phyloP scores from a whole-genome alignment of 2,888 invertebrate genomes.

The Cheilosia vulpina region DNA sequence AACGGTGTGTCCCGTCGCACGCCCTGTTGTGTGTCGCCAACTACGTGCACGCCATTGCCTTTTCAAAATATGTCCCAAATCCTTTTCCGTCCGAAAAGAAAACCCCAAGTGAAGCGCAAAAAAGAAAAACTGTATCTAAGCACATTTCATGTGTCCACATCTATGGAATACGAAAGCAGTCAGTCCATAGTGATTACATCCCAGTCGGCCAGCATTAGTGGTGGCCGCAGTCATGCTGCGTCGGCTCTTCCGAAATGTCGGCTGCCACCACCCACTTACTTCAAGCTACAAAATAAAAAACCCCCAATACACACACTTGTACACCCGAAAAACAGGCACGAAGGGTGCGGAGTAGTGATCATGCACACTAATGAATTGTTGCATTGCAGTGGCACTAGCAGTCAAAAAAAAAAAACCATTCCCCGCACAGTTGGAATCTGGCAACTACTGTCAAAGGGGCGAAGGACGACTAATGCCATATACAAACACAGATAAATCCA shows the following conservation, averaged over 20 bases:
- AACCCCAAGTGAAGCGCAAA: conserved; percentile 39
- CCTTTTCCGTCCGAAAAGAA: conserved; percentile 50
- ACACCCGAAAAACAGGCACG: conserved; percentile 34
- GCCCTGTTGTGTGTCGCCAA: conserved; percentile 41
- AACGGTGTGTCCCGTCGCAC: background rate
- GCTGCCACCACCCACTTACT: conserved; percentile 28
- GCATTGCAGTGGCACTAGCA: conserved; percentile 42
- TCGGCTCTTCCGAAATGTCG: conserved; percentile 45
- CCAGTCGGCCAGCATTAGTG: conserved; percentile 61
- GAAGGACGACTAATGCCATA: conserved; percentile 36
- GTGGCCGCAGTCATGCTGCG: conserved; percentile 70
- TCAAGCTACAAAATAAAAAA: conserved; percentile 30
- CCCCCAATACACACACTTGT: conserved; percentile 17
- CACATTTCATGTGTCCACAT: conserved; percentile 71
- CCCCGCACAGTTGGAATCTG: conserved; percentile 1
- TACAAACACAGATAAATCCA: conserved; percentile 61
- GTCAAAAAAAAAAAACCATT: background rate
- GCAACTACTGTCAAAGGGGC: conserved; percentile 2
- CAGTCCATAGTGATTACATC: conserved; percentile 69
- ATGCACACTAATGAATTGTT: conserved; percentile 72
- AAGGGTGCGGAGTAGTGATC: conserved; percentile 48
- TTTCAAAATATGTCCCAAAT: conserved; percentile 65
- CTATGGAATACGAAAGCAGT: conserved; percentile 70
- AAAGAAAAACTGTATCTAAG: conserved; percentile 63
- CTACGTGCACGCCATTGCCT: conserved; percentile 49